Base-by-base conservation (phyloP, 2,888 invertebrate genomes). In the Phengaris arion region DNA sequence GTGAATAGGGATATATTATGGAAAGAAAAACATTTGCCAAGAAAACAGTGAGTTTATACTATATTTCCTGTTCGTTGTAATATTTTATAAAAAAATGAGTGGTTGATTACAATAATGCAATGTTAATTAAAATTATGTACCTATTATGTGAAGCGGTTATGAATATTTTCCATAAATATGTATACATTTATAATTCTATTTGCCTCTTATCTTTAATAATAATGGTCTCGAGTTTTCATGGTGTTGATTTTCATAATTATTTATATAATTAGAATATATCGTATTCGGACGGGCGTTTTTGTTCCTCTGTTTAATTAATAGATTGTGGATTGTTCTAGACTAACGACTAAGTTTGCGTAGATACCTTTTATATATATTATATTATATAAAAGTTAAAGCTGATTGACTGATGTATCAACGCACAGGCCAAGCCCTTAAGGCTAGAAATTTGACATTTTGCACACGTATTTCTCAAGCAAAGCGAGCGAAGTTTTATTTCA, bases 21-120 rank as follows among this genome's bases (percentile, higher is more conserved):
- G 81, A 81, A 12, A 77, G 78, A 77, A 76, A 51, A 51, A 78
- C 75, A 10, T 79, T 80, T 48, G 77, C 75, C 64, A 79, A 55
- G 70, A 81, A 81, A 79, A 78, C 78, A 35, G 81, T 81, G 72
- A 81, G 81, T 81, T 13, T 22, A 5, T 35, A 64, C 22, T 22
- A 64, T 64, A 12, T 64, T 64, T 64, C 35, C 64, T 64, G 35
- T 45, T 64, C 64, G 64, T 64, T 64, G 1, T 4, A 52, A 64
- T 45, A 64, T 64, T 64, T 45, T 64, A 35, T 64, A 35, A 59
- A 22, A 59, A 22, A 22, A 10, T 59, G 59, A 59, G 59, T 59
- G 12, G 64, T 35, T 12, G 45, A 64, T 64, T 64, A 45, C 45
- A 64, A 45, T 64, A 64, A 64, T 64, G 64, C 35, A 64, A 35